phyloP scores from a whole-genome alignment of 2,888 invertebrate species.

The Agrotis exclamationis region DNA sequence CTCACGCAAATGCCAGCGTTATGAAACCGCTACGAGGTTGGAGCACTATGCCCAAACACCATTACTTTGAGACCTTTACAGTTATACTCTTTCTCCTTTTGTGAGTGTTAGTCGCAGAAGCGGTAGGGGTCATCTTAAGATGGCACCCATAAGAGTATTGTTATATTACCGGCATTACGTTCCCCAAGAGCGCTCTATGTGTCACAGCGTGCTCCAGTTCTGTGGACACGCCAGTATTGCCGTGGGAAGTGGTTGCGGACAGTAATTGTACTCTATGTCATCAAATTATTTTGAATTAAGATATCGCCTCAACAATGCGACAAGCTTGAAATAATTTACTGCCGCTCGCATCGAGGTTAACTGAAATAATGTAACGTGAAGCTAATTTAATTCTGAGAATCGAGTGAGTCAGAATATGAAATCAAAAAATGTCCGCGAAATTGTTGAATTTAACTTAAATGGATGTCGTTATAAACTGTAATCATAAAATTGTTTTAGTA shows the following conservation, averaged over 20 bases:
- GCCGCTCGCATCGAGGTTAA: slow-evolving; percentile 44
- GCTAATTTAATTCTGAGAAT: slow-evolving; percentile 52
- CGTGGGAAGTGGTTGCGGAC: slow-evolving; percentile 85
- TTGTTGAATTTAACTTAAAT: slow-evolving; percentile 47
- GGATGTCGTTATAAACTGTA: slow-evolving; percentile 44
- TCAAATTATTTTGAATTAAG: slow-evolving; percentile 66
- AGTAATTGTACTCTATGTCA: slow-evolving; percentile 71
- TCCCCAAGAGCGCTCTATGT: slow-evolving; percentile 79
- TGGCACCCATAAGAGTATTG: slow-evolving; percentile 70
- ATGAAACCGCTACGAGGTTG: slow-evolving; percentile 78
- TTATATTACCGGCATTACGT: slow-evolving; percentile 81
- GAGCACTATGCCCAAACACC: slow-evolving; percentile 68
- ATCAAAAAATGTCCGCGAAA: slow-evolving; percentile 45
- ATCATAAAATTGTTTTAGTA: slow-evolving; percentile 57
- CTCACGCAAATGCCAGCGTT: slow-evolving; percentile 83
- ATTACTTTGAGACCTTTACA: slow-evolving; percentile 69
- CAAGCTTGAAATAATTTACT: slow-evolving; percentile 63
- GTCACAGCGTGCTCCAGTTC: slow-evolving; percentile 85
- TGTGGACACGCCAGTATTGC: slow-evolving; percentile 74
- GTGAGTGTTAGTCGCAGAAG: slow-evolving; percentile 51
- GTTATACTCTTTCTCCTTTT: slow-evolving; percentile 57
- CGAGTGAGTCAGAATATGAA: slow-evolving; percentile 48
- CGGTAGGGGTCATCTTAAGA: slow-evolving; percentile 70
- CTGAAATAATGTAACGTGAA: slow-evolving; percentile 46
- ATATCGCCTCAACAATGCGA: slow-evolving; percentile 65